These are phyloP conservation scores for Microctonus brassicae DNA, from an alignment of 2,888 invertebrate species.

Conservation along the genomic window DNA sequence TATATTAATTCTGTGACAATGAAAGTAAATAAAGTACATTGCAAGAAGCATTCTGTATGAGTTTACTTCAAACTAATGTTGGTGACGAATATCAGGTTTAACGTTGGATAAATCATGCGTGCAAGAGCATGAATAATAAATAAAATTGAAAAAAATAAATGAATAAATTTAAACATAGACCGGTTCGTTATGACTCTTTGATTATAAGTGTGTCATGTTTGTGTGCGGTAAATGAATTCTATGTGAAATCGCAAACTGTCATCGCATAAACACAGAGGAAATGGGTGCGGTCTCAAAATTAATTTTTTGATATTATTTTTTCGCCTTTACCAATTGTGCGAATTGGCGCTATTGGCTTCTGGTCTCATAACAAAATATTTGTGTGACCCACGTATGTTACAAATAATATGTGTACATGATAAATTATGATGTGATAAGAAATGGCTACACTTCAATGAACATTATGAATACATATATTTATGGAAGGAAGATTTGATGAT, in stretches of 20 bases:
- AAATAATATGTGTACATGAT: not conserved
- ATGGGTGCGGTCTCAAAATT: conserved; percentile 29
- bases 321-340: not conserved
- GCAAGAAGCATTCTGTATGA: not conserved
- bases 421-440: not conserved
- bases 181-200: not conserved
- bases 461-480: not conserved
- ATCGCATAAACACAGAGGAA: not conserved
- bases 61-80: not conserved
- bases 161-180: not conserved
- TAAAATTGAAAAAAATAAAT: not conserved
- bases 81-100: conserved; percentile 14
- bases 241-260: conserved; percentile 14
- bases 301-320: not conserved
- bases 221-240: conserved; percentile 8
- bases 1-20: not conserved
- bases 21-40: not conserved
- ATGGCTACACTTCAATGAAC: not conserved
- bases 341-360: not conserved
- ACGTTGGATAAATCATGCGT: conserved; percentile 15
- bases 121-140: conserved; percentile 4
- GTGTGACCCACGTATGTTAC: not conserved
- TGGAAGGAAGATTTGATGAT: not conserved
- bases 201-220: not conserved
- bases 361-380: not conserved